A percentile compares a stretch with the other conserved stretches of the same genome.
Conservation (phyloP, 2,113 vertebrate genomes). For the Cyprinodon tularosa region DNA sequence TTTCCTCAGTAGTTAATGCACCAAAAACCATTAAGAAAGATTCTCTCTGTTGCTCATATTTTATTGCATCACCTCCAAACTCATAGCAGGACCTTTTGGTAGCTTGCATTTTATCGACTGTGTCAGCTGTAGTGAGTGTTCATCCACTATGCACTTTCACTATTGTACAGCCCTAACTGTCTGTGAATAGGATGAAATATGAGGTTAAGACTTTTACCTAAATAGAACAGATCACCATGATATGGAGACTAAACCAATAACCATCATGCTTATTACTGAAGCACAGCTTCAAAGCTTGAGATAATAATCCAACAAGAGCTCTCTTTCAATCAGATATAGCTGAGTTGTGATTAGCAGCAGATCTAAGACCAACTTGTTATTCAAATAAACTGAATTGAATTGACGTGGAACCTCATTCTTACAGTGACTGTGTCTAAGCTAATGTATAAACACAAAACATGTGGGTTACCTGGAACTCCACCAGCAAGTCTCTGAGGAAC, state of each 20-base stretch:
- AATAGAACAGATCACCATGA: not conserved
- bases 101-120: no score
- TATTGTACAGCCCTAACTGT: not conserved
- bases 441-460: not conserved
- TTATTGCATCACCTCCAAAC: no score
- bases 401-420: not conserved
- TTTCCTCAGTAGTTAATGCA: no score
- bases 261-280: not conserved
- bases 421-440: not conserved
- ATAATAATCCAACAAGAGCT: not conserved
- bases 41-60: no score
- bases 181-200: no score
- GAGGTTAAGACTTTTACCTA: not conserved
- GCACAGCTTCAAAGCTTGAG: not conserved
- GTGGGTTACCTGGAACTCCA: not conserved
- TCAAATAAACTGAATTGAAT: no score
- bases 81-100: no score
- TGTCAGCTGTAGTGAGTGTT: no score
- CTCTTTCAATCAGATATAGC: no score
- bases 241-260: not conserved
- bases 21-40: no score
- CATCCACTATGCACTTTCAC: no score
- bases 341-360: no score
- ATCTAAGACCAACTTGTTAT: not conserved
- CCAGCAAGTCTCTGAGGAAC: not conserved